Percentiles rank a stretch among this genome's conserved stretches.
Conservation (phyloP, 2,888 invertebrate species). For the Meiosimyza platycephala region DNA sequence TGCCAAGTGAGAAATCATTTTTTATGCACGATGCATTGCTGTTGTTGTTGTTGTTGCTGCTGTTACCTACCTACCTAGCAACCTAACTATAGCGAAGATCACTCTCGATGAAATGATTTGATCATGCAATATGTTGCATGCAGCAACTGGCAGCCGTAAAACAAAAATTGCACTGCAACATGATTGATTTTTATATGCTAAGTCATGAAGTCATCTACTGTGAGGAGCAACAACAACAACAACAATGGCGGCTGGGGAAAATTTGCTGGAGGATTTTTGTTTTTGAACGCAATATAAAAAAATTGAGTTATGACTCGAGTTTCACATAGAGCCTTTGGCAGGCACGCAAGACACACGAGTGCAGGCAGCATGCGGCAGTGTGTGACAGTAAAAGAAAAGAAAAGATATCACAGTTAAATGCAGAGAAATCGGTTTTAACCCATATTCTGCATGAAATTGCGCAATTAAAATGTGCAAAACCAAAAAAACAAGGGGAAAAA, state of each 20-base stretch:
- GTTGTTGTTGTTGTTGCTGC: conserved; percentile 8
- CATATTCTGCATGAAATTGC: conserved; percentile 17
- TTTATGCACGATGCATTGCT: conserved; percentile 6
- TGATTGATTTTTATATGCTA: conserved; percentile 10
- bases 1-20: conserved; percentile 26
- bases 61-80: not conserved
- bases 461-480: conserved; percentile 15
- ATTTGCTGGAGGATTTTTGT: too few species aligned
- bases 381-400: not conserved
- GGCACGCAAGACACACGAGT: not conserved
- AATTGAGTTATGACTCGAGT: conserved; percentile 19
- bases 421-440: conserved; percentile 8
- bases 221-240: too few species aligned
- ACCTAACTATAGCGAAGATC: not conserved
- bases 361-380: not conserved
- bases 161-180: not conserved
- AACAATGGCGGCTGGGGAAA: too few species aligned
- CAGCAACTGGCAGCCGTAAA: not conserved
- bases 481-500: not conserved
- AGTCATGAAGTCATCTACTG: too few species aligned
- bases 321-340: conserved; percentile 2
- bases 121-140: conserved; percentile 1
- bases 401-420: not conserved
- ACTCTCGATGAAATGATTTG: conserved; percentile 17
- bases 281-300: conserved; percentile 5